Evolutionary conservation across 2,797 vertebrate species (phyloP).

Genomic region (Halcyon badia): DNA sequence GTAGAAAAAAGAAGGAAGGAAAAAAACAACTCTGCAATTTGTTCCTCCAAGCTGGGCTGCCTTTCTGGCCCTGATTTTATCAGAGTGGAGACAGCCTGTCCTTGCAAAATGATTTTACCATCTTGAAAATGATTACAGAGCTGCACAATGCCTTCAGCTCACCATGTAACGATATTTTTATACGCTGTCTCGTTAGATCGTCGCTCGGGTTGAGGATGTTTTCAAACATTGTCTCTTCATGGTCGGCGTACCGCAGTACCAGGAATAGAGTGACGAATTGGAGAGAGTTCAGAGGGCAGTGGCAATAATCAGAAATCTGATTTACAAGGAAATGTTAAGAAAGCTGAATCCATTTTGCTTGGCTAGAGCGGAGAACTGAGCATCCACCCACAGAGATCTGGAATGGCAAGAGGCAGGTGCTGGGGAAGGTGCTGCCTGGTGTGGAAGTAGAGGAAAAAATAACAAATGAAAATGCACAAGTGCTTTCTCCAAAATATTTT

Average conservation of each 20-base stretch:
- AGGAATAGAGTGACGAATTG: conserved; percentile 34
- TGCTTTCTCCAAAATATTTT: not conserved
- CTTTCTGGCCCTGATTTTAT: conserved; percentile 71
- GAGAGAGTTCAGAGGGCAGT: conserved; percentile 42
- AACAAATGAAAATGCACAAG: not conserved
- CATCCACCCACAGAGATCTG: not conserved
- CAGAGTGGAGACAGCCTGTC: conserved; percentile 70
- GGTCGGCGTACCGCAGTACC: not conserved
- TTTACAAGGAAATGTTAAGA: conserved; percentile 58
- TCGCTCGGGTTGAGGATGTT: conserved; percentile 36
- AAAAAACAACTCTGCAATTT: conserved; percentile 32
- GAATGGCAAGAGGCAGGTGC: not conserved
- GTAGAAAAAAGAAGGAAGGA: fast-evolving
- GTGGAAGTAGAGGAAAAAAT: not conserved
- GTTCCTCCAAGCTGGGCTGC: conserved; percentile 61
- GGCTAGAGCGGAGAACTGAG: not conserved
- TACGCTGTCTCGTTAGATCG: conserved; percentile 52
- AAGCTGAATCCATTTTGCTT: conserved; percentile 31
- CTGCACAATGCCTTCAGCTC: conserved; percentile 64
- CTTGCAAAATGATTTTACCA: conserved; percentile 72
- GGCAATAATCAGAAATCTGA: conserved; percentile 65
- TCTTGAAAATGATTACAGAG: conserved; percentile 65
- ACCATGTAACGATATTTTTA: conserved; percentile 39
- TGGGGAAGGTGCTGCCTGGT: not conserved
- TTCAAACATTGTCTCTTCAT: conserved; percentile 59